phyloP scores from a whole-genome alignment of 2,797 vertebrate genomes.

The Smutsia gigantea region DNA sequence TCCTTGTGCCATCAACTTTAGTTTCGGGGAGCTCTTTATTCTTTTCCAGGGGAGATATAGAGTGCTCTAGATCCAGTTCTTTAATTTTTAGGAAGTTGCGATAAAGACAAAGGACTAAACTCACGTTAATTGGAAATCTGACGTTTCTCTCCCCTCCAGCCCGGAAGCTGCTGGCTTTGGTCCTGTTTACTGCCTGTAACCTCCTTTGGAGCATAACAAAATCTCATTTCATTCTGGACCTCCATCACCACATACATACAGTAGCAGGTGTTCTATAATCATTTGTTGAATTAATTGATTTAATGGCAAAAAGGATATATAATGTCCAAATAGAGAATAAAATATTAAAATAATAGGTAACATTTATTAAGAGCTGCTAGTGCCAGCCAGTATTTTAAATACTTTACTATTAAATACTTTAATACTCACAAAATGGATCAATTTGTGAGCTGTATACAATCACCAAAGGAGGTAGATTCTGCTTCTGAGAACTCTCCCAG shows the following conservation, averaged over 20 bases:
- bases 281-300: not conserved
- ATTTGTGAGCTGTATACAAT: not conserved
- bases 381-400: not conserved
- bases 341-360: not conserved
- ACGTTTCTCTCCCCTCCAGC: not conserved
- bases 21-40: not conserved
- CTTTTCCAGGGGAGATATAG: not conserved
- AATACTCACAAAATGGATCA: not conserved
- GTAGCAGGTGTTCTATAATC: not conserved
- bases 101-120: not conserved
- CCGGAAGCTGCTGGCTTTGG: not conserved
- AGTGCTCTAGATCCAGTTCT: not conserved
- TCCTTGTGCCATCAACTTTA: not conserved
- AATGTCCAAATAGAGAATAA: not conserved
- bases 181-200: not conserved
- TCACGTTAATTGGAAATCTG: not conserved
- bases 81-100: not conserved
- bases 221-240: not conserved
- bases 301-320: not conserved
- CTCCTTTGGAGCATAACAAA: not conserved
- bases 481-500: not conserved
- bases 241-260: not conserved
- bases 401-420: not conserved
- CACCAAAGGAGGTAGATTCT: not conserved
- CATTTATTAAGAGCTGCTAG: not conserved